Evolutionary conservation across 2,888 invertebrate species (phyloP).

Genomic region (Drosophila neotestacea): DNA sequence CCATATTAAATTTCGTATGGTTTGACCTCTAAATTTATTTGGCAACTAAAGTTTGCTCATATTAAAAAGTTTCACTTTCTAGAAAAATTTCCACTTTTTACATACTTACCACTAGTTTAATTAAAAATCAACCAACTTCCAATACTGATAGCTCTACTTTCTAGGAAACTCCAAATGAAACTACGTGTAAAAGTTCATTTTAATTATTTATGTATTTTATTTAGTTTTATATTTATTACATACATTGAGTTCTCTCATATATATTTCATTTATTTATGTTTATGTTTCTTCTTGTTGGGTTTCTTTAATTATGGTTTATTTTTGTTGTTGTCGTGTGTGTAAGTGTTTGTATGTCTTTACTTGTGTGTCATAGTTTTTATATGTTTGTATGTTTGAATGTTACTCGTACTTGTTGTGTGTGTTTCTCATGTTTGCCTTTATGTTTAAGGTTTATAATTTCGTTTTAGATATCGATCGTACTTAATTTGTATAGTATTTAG

Average conservation of each 20-base stretch:
- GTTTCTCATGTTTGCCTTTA: conserved; percentile 51
- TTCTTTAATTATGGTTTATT: conserved; percentile 33
- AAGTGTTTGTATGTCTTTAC: conserved; percentile 8
- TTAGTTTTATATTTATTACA: conserved; percentile 80
- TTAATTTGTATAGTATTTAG: conserved; percentile 71
- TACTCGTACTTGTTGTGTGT: conserved; percentile 20
- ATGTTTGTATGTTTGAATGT: conserved; percentile 6
- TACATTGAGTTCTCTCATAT: conserved; percentile 81
- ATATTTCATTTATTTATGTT: conserved; percentile 55
- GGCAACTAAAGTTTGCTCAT: no score
- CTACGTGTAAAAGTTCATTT: conserved; percentile 7
- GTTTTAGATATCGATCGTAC: conserved; percentile 78
- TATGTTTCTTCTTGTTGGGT: conserved; percentile 40
- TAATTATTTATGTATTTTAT: conserved; percentile 78
- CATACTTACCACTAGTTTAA: no score
- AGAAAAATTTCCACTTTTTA: no score
- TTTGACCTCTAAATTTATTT: not conserved
- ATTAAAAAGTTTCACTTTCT: no score
- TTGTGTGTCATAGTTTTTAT: conserved; percentile 11
- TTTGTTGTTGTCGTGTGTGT: conserved; percentile 33
- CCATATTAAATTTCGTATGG: not conserved
- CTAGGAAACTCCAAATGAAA: not conserved
- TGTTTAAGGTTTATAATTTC: conserved; percentile 72
- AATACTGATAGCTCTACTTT: no score
- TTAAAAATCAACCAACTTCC: not conserved